These are phyloP conservation scores for Homarus gammarus DNA, from an alignment of 2,888 invertebrate genomes.

Conservation along the genomic window DNA sequence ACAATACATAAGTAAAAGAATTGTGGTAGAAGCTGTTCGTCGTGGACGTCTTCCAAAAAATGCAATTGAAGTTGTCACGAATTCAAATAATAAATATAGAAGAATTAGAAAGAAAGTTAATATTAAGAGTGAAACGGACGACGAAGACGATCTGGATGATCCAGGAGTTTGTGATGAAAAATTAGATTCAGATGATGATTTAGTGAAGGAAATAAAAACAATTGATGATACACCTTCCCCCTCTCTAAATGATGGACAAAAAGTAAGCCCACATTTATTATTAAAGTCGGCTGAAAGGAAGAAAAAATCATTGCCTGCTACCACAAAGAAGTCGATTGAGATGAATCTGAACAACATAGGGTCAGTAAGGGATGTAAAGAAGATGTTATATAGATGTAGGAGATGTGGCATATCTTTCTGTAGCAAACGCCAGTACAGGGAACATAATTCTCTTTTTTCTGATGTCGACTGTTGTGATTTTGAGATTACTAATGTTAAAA, in stretches of 20 bases:
- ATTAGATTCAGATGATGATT: not conserved
- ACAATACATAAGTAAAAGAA: constrained; percentile 33
- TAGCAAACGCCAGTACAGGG: constrained; percentile 37
- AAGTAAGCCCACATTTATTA: not conserved
- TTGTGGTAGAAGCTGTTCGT: constrained; percentile 34
- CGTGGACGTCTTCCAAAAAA: constrained; percentile 57
- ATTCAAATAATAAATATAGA: not conserved
- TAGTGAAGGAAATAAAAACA: not conserved
- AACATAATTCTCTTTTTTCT: constrained; percentile 33
- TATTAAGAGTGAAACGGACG: constrained; percentile 17
- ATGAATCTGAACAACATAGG: constrained; percentile 27
- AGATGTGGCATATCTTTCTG: constrained; percentile 46
- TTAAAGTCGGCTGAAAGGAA: not conserved
- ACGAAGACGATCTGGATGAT: constrained; percentile 57
- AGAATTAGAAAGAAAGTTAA: constrained; percentile 4
- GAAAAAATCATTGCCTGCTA: not conserved
- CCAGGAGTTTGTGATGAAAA: constrained; percentile 7
- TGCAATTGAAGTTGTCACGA: constrained; percentile 25
- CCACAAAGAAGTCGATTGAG: not conserved
- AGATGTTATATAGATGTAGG: constrained; percentile 55
- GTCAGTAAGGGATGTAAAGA: constrained; percentile 59
- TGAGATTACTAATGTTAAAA: not conserved
- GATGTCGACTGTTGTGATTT: constrained; percentile 34
- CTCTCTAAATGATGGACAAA: not conserved
- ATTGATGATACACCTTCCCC: not conserved